Evolutionary conservation across 2,888 invertebrate species (phyloP), one percentile per base, ranked within the genome.

Genomic region (Sinhomidia bicolor): DNA sequence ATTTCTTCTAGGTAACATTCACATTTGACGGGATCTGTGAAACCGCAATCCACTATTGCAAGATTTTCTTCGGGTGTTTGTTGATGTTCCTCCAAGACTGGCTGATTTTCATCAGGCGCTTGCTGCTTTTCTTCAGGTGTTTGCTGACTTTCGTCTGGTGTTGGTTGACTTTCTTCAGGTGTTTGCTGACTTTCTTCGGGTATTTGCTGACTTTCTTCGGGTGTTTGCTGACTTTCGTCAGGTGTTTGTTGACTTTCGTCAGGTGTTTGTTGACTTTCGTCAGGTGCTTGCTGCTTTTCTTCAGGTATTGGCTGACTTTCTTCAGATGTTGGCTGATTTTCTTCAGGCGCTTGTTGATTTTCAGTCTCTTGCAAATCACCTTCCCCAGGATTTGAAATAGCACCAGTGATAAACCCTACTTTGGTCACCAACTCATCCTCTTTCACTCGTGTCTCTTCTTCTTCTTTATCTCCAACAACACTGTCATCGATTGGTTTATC

Each of bases 1-100:
- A 90, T 10, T 32, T 89, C 71, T 20, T 86, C 86, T 5, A 65
- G 14, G 23, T 89, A 90, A 36, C 90, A 90, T 87, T 90, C 90
- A 36, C 90, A 90, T 41, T 89, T 88, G 10, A 90, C 80, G 41
- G 79, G 62, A 62, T 90, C 90, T 12, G 78, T 54, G n/a, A 89
- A 29, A 10, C 60, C 82, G 23, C 89, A 89, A n/a, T 85, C 79
- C 1, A 17, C 76, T 26, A 36, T 36, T 36, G 3, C 36, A 36
- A 7, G 36, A 7, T 3, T 7, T 36, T 36, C 84, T 20, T 74
- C 76, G 0, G 76, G 60, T 44, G 62, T 47, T 23, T 7, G 29
- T 1, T 12, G 23, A n/a, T n/a, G n/a, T n/a, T n/a, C n/a, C n/a
- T n/a, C n/a, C n/a, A n/a, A n/a, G n/a, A n/a, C n/a, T n/a, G n/a